Evolutionary conservation across 2,113 vertebrate species (phyloP).

Genomic region (Brachirus orientalis): DNA sequence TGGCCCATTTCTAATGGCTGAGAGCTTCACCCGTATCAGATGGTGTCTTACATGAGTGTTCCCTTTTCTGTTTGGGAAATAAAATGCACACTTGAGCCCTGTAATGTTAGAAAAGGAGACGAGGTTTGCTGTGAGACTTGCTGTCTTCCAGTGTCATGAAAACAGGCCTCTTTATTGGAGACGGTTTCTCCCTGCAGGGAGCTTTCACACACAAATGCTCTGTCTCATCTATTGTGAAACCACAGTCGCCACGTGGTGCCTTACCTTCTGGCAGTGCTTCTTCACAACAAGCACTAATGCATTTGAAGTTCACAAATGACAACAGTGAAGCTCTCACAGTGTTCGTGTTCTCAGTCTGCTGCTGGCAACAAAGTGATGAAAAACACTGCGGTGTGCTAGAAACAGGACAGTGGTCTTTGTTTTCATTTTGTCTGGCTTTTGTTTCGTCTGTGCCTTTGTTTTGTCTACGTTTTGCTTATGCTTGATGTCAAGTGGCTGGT

Average conservation of each 20-base stretch:
- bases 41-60: slow-evolving; percentile 15
- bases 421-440: slow-evolving; percentile 67
- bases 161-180: slow-evolving; percentile 46
- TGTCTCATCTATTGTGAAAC: slow-evolving; percentile 56
- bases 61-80: slow-evolving; percentile 16
- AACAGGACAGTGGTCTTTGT: slow-evolving; percentile 47
- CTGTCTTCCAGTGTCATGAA: slow-evolving; percentile 36
- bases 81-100: neutral
- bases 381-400: slow-evolving; percentile 45
- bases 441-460: slow-evolving; percentile 64
- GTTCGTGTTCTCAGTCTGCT: slow-evolving; percentile 26
- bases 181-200: slow-evolving; percentile 60
- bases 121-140: slow-evolving; percentile 29
- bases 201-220: slow-evolving; percentile 41
- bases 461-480: slow-evolving; percentile 46
- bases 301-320: slow-evolving; percentile 39
- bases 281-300: slow-evolving; percentile 30
- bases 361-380: slow-evolving; percentile 29
- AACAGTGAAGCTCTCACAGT: slow-evolving; percentile 32
- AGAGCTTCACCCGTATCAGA: slow-evolving; percentile 46
- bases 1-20: slow-evolving; percentile 23
- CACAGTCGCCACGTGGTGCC: slow-evolving; percentile 53
- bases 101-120: slow-evolving; percentile 21
- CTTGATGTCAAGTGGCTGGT: slow-evolving; percentile 51
- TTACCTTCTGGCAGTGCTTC: slow-evolving; percentile 54